Conservation (phyloP, 2,797 vertebrate species). For the Austrolebias charrua region DNA sequence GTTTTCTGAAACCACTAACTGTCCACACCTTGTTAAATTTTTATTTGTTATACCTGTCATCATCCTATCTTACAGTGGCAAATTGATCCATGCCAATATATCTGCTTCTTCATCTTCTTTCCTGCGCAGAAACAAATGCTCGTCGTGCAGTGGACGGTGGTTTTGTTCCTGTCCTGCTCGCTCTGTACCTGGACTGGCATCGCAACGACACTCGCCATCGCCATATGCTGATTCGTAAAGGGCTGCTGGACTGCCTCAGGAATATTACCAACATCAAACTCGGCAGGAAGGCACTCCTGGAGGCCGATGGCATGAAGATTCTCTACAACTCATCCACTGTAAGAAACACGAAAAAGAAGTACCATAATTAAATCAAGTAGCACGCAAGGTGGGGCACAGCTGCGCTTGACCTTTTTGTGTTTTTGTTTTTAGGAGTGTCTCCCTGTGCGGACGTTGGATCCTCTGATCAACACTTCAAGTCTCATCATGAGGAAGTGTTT, state of each 20-base stretch:
- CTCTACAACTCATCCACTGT: slow-evolving; percentile 94
- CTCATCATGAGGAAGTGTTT: slow-evolving; percentile 99
- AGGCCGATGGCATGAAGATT: slow-evolving; percentile 94
- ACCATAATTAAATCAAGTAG: slow-evolving; percentile 4
- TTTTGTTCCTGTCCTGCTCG: slow-evolving; percentile 85
- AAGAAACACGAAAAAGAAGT: slow-evolving; percentile 55
- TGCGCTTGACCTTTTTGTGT: slow-evolving; percentile 14
- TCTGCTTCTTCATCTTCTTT: neutral
- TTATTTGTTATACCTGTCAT: neutral
- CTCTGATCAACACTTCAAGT: slow-evolving; percentile 93
- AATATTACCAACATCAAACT: slow-evolving; percentile 93
- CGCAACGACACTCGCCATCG: slow-evolving; percentile 92
- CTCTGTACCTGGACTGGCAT: slow-evolving; percentile 95
- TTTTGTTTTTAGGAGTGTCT: slow-evolving; percentile 88
- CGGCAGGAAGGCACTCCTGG: slow-evolving; percentile 92
- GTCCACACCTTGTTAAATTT: neutral
- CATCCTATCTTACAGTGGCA: too few relatives aligned
- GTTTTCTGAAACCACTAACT: neutral
- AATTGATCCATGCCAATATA: neutral
- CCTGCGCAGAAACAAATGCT: slow-evolving; percentile 86
- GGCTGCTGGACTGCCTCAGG: slow-evolving; percentile 92
- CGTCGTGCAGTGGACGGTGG: slow-evolving; percentile 90
- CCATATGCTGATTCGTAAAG: slow-evolving; percentile 93
- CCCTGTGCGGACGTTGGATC: slow-evolving; percentile 92
- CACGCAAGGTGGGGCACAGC: neutral